phyloP scores from a whole-genome alignment of 2,797 vertebrate species.

The Sebastes steindachneri region DNA sequence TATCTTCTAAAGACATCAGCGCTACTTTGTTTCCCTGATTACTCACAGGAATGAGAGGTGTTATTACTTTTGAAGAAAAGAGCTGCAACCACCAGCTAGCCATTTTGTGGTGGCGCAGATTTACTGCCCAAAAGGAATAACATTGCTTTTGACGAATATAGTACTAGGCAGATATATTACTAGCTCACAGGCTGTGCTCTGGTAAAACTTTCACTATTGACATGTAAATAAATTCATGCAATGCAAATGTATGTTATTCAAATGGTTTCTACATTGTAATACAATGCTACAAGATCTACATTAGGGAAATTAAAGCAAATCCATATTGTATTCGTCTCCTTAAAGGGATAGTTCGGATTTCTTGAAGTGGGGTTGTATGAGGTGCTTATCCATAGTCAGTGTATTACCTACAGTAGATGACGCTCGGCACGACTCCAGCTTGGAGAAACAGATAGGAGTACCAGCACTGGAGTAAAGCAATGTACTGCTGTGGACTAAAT shows the following conservation, averaged over 20 bases:
- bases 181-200: neutral
- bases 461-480: no score
- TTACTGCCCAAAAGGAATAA: constrained; percentile 1
- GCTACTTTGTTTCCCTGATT: neutral
- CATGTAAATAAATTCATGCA: neutral
- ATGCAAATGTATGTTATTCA: neutral
- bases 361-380: neutral
- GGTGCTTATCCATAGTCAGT: no score
- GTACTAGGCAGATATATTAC: neutral
- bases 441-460: no score
- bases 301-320: neutral
- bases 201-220: neutral
- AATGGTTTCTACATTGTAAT: neutral
- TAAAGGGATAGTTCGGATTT: neutral
- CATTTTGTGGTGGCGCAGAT: neutral
- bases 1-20: neutral
- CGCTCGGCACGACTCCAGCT: fast-evolving
- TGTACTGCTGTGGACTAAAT: neutral
- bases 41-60: neutral
- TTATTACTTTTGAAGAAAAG: neutral
- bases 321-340: neutral
- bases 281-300: neutral
- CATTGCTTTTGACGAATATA: constrained; percentile 16
- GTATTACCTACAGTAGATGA: no score
- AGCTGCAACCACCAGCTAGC: neutral